Evolutionary conservation across 2,888 invertebrate genomes (phyloP).

Genomic region (Hemithea aestivaria): DNA sequence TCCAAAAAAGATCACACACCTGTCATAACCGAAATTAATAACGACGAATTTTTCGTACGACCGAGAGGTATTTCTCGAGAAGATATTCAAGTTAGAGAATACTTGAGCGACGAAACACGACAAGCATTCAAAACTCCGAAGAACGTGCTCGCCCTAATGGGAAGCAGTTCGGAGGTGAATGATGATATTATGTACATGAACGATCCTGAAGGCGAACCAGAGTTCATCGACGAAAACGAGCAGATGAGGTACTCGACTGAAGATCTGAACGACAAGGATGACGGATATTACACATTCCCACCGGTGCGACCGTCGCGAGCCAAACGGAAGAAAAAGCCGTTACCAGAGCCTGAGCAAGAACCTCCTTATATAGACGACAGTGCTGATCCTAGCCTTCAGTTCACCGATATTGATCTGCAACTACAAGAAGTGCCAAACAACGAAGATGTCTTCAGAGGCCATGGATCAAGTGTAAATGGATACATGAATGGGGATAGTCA

Average conservation of each 20-base stretch:
- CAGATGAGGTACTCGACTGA: constrained; percentile 59
- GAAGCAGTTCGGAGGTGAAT: constrained; percentile 52
- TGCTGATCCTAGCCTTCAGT: constrained; percentile 62
- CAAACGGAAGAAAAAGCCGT: constrained; percentile 71
- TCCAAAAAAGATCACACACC: constrained; percentile 69
- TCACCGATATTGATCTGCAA: constrained; percentile 72
- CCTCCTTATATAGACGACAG: constrained; percentile 65
- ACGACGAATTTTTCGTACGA: constrained; percentile 91
- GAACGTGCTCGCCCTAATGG: constrained; percentile 83
- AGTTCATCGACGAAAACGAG: constrained; percentile 60
- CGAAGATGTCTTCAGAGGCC: constrained; percentile 31
- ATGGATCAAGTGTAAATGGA: constrained; percentile 37
- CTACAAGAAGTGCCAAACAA: constrained; percentile 40
- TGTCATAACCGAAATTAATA: constrained; percentile 91
- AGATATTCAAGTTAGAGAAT: constrained; percentile 88
- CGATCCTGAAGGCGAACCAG: constrained; percentile 61
- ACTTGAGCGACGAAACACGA: constrained; percentile 87
- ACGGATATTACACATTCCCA: constrained; percentile 75
- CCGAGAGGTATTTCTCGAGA: constrained; percentile 90
- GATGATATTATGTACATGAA: constrained; percentile 57
- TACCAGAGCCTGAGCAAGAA: constrained; percentile 34
- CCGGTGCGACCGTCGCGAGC: constrained; percentile 79
- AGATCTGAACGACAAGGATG: constrained; percentile 70
- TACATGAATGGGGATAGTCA: constrained; percentile 44
- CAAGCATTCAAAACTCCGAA: constrained; percentile 85